Base-by-base conservation (phyloP, 2,888 invertebrate species). In the Artemia sinica region DNA sequence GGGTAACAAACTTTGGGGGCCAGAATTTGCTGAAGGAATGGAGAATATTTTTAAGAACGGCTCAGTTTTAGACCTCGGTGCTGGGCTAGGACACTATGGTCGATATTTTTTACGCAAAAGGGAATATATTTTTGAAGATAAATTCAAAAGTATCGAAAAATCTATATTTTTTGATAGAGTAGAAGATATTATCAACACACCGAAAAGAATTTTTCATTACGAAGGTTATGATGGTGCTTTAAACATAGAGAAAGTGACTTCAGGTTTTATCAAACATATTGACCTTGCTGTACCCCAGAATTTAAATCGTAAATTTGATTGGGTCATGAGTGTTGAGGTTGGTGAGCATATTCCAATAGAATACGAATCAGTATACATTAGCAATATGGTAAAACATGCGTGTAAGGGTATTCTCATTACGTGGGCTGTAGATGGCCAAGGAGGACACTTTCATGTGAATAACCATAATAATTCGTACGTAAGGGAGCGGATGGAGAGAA, bases 301-400 rank as follows among this genome's bases (percentile, higher is more conserved):
- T 65, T 66, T 66, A 48, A 48, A 51, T n/a, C 41, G 65, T n/a
- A 66, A 18, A n/a, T 70, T 65, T 50, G 73, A 73, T 63, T 73
- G 73, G 73, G 70, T 73, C 14, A 69, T 73, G 51, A 73, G 73
- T 58, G 28, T 73, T 49, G 72, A 73, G 66, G 73, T 73, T 18
- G 73, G 72, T 8, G 73, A 73, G 65, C 73, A 73, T 66, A 73
- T 73, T 52, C 72, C 72, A 11, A 41, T 49, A 18, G 41, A 70
- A 11, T 70, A 67, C 18, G 72, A 73, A 50, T 52, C 67, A 8
- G 50, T 69, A 58, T 73, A 69, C 67, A 28, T 73, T 4, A 71
- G 72, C 49, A 73, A 73, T 66, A 58, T 73, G 13, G 69, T 69
- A 28, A 66, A 66, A 50, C 72, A 73, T 65, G 73, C 73, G 13